Evolutionary conservation across 2,797 vertebrate species (phyloP), one percentile per base, ranked within the genome.

Genomic region (Phoxinus dragarum): DNA sequence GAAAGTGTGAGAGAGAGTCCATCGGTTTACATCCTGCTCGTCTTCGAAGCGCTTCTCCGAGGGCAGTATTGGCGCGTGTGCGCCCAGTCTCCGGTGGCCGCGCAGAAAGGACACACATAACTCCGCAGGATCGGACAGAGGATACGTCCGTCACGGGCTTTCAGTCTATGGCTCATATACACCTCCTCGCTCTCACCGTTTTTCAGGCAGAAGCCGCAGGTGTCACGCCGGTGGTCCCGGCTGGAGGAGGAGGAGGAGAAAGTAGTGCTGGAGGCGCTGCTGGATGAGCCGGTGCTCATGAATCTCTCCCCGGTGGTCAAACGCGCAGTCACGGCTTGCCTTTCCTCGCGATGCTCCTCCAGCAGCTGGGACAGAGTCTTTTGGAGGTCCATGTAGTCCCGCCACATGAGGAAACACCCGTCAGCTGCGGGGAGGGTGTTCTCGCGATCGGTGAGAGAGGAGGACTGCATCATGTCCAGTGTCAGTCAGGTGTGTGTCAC

Each of bases 51-150:
- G 52, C 9, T 61, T 23, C 82, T 73, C 40, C 2, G 14, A 5
- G 96, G 96, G 42, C 97, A 98, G 87, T 97, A 97, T 42, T 93
- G 94, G 88, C 94, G 95, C 0, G 97, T 98, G 91, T 98, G 97
- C 0, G 97, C 96, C 11, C 68, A n/a, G 78, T 95, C 96, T 0
- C 96, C 96, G 0, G 95, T 97, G 83, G 96, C 96, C 0, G 87
- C 90, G 0, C 97, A 98, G 59, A 92, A 64, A 0, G 96, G 95
- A 72, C 97, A 98, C 23, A 90, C 93, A n/a, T 97, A 97, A 5
- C 85, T 94, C 47, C 96, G 87, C 9, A 97, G 91, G 74, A 98
- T 91, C 66, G 97, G 97, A 21, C 97, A 98, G 7, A 84, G 1
- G 5, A 97, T 92, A n/a, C 82, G 92, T 0, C 97, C 96, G 8